Evolutionary conservation across 2,888 invertebrate species (phyloP).

Genomic region (Epirrita christyi): DNA sequence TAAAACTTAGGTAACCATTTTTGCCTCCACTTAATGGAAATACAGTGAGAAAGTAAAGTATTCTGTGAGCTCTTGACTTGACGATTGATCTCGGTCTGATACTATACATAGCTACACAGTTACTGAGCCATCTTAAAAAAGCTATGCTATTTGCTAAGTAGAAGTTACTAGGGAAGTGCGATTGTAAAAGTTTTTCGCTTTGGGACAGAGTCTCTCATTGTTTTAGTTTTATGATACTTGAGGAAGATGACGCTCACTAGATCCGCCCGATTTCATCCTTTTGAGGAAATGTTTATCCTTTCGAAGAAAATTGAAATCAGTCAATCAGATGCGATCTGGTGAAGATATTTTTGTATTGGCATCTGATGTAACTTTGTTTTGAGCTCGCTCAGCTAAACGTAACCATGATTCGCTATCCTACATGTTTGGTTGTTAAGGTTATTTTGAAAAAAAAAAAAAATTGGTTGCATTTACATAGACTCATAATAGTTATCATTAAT

Average conservation of each 20-base stretch:
- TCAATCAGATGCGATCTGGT: slow-evolving; percentile 14
- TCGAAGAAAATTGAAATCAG: slow-evolving; percentile 11
- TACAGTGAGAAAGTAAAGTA: too few relatives aligned
- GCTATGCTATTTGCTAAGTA: slow-evolving; percentile 27
- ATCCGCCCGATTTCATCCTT: slow-evolving; percentile 18
- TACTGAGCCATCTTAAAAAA: slow-evolving; percentile 5
- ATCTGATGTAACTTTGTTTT: not conserved
- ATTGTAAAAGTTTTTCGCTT: slow-evolving; percentile 77
- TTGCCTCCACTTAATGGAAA: too few relatives aligned
- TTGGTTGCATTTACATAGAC: too few relatives aligned
- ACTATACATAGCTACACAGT: too few relatives aligned
- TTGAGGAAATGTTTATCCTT: not conserved
- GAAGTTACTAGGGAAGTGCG: slow-evolving; percentile 43
- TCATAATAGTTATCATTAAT: too few relatives aligned
- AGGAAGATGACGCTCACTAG: slow-evolving; percentile 18
- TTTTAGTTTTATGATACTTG: slow-evolving; percentile 56
- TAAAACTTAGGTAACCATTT: too few relatives aligned
- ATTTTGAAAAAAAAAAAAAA: too few relatives aligned
- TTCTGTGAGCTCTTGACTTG: too few relatives aligned
- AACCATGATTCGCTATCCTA: too few relatives aligned
- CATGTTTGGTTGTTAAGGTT: too few relatives aligned
- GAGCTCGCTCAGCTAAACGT: too few relatives aligned
- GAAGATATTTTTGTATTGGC: slow-evolving; percentile 3
- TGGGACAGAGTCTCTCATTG: slow-evolving; percentile 59
- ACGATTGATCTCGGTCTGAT: too few relatives aligned